These are phyloP conservation scores for Lepus europaeus DNA, from an alignment of 2,113 vertebrate species.

Conservation along the genomic window DNA sequence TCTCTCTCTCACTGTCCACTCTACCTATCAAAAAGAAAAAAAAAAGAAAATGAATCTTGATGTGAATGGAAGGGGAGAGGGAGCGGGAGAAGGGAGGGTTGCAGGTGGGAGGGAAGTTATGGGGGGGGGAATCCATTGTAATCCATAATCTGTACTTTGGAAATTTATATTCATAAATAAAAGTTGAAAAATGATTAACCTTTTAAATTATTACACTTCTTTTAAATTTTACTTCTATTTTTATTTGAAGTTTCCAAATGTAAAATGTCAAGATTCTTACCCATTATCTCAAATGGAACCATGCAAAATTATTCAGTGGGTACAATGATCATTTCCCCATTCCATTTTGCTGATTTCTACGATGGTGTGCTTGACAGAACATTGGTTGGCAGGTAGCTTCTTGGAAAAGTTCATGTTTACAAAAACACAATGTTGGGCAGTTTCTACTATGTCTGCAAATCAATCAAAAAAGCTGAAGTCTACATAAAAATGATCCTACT, in stretches of 20 bases:
- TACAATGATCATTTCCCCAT: slow-evolving; percentile 83
- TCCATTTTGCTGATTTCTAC: slow-evolving; percentile 78
- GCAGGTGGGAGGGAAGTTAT: no score
- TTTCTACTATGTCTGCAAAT: slow-evolving; percentile 86
- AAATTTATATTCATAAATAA: no score
- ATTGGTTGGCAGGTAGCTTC: slow-evolving; percentile 47
- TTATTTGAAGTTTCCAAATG: slow-evolving; percentile 89
- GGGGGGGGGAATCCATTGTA: no score
- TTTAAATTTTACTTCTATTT: slow-evolving; percentile 77
- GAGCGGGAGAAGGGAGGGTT: no score
- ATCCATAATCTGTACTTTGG: no score
- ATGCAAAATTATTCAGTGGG: slow-evolving; percentile 87
- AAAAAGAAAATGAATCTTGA: no score
- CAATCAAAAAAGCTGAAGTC: slow-evolving; percentile 75
- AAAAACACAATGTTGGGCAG: slow-evolving; percentile 34
- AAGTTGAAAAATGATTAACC: no score
- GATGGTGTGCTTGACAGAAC: slow-evolving; percentile 67
- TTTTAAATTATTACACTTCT: no score
- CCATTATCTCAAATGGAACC: slow-evolving; percentile 86
- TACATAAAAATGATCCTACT: slow-evolving; percentile 73
- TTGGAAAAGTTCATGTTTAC: slow-evolving; percentile 60
- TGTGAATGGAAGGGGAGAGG: no score
- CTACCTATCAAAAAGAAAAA: no score
- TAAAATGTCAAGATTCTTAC: slow-evolving; percentile 91
- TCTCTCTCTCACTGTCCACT: no score